Evolutionary conservation across 2,888 invertebrate species (phyloP), one percentile per base, ranked within the genome.

Genomic region (Hirtodrosophila trivittata): DNA sequence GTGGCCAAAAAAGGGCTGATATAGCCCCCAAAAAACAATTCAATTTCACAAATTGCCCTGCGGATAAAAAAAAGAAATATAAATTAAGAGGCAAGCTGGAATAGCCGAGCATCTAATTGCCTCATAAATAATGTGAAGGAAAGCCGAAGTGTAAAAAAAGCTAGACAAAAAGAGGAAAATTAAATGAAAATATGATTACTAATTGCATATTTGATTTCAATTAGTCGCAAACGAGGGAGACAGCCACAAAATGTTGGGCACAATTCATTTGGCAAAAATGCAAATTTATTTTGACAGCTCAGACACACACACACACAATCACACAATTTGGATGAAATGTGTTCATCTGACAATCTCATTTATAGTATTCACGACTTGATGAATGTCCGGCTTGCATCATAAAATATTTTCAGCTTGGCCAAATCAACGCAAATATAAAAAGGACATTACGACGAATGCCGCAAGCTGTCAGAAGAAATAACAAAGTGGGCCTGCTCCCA

Each of bases 191-290:
- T 59, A 39, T 65, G 35, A 49, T 63, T 50, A 65, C 75, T 75
- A 75, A 77, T 75, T 77, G 71, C 85, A 75, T 75, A 81, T 81
- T 81, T 75, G 66, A 85, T 82, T 77, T 77, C 82, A 82, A 77
- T 82, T 72, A 64, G 58, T 3, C 26, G 21, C 38, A 59, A 49
- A 26, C 37, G 5, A 28, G 25, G 38, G 56, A 9, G 9, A 21
- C 13, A 13, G 33, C 4, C 37, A 9, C 32, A 16, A 21, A 47
- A 33, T 52, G 43, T 41, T 16, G 37, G 18, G 32, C 45, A 52
- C 26, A n/a, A n/a, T n/a, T 49, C 54, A 58, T 46, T 39, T 25
- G 51, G 3, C 41, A 12, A 39, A 59, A 64, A 81, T 81, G 68
- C 65, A 80, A 80, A 84, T 72, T 43, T 51, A 39, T 58, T 70